Evolutionary conservation across 2,888 invertebrate genomes (phyloP).

Genomic region (Apamea epomidion): DNA sequence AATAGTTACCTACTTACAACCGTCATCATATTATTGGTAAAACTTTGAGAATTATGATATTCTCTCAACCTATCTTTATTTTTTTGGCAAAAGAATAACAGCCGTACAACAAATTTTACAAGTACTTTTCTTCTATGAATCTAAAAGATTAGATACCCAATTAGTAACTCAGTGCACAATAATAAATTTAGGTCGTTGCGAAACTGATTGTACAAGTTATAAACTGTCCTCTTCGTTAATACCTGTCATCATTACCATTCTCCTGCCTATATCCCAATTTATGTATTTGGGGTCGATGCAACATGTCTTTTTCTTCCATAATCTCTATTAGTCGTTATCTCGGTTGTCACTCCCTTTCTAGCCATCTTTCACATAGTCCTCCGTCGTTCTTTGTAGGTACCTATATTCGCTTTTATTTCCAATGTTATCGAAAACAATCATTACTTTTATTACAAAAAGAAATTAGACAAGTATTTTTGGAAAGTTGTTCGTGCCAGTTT

Average conservation of each 20-base stretch:
- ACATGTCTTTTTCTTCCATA: not conserved
- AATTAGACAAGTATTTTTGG: conserved; percentile 34
- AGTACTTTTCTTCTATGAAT: too few relatives aligned
- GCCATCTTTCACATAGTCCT: not conserved
- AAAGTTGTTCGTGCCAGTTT: conserved; percentile 44
- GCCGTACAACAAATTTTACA: too few relatives aligned
- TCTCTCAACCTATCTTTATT: not conserved
- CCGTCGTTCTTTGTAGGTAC: not conserved
- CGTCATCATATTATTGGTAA: not conserved
- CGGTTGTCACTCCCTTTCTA: not conserved
- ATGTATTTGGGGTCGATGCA: not conserved
- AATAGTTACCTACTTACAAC: not conserved
- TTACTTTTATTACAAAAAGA: not conserved
- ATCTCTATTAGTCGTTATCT: not conserved
- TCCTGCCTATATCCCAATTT: too few relatives aligned
- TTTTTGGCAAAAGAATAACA: too few relatives aligned
- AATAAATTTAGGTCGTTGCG: too few relatives aligned
- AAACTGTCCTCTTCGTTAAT: too few relatives aligned
- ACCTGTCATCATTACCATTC: not conserved
- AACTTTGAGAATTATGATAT: not conserved
- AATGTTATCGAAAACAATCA: conserved; percentile 5
- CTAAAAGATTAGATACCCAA: too few relatives aligned
- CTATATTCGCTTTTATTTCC: not conserved
- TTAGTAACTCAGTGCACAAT: too few relatives aligned
- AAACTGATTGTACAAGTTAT: too few relatives aligned